Conservation (phyloP, 2,113 vertebrate species). For the Myiozetetes cayanensis region DNA sequence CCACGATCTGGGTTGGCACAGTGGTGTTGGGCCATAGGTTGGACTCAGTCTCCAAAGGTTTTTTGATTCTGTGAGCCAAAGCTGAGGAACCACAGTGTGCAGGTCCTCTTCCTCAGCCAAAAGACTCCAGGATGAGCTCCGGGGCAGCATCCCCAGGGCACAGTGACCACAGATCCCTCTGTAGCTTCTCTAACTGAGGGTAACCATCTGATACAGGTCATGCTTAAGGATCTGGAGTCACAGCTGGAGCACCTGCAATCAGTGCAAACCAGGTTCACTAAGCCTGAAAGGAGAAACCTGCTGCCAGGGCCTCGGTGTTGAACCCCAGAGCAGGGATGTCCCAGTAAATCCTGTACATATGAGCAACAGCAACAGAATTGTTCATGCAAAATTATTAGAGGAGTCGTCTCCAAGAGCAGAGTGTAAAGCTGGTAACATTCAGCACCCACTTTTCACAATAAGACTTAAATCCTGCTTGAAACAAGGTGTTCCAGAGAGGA, state of each 20-base stretch:
- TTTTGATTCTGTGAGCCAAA: not conserved
- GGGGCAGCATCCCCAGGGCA: not conserved
- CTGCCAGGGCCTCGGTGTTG: not conserved
- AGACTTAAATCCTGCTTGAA: not conserved
- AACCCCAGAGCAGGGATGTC: not conserved
- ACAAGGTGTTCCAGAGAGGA: not conserved
- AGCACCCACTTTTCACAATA: not conserved
- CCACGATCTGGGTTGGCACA: not conserved
- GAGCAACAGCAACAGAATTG: not conserved
- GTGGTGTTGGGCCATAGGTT: not conserved
- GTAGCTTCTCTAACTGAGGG: not conserved
- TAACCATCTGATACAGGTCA: not conserved
- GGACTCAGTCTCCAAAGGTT: not conserved
- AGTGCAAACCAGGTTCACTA: not conserved
- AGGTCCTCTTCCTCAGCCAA: not conserved
- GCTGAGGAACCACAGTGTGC: not conserved
- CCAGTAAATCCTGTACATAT: no score
- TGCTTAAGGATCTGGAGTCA: not conserved
- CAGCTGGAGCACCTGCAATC: not conserved
- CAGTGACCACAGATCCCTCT: not conserved
- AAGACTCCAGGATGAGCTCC: not conserved
- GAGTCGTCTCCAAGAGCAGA: not conserved
- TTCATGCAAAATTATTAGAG: not conserved
- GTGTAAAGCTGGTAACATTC: not conserved
- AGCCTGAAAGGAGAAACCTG: not conserved